Base-by-base conservation (phyloP, 2,113 vertebrate species). In the Pedionomus torquatus region DNA sequence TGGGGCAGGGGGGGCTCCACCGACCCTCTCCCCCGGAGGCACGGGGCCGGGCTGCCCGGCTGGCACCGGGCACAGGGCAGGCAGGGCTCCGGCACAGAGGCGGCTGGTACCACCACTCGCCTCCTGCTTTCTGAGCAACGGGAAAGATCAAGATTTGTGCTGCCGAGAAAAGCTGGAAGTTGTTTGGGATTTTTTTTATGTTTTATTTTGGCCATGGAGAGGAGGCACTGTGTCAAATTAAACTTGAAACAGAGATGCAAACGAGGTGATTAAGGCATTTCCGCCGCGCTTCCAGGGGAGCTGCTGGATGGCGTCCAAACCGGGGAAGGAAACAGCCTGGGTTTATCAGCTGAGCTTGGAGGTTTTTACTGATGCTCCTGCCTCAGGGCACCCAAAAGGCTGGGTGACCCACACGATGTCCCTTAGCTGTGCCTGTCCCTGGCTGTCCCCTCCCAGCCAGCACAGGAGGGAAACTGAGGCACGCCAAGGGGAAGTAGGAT, bases 171-270 rank as follows among this genome's bases (percentile, higher is more conserved):
- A 39, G n/a, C 86, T 75, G n/a, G 31, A 35, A 68, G 60, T 48
- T 64, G 43, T 55, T 69, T 30, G n/a, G 43, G n/a, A 8, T 46
- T 74, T 18, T 13, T 35, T 58, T 5, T 25, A 25, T 30, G 30
- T 64, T 75, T 54, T 78, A 58, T 70, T 80, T 41, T 86, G 48
- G 31, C 46, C 3, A 0, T 19, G 63, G 39, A 89, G 46, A 80
- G 26, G 51, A 51, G 75, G 49, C 43, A 4, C 58, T 79, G 79
- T 41, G 52, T 92, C 70, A 57, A 83, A 89, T 76, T 85, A 92
- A 93, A 85, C 83, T 80, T 92, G 80, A 93, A 97, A 68, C 55
- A 25, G 61, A 76, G 78, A 95, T 82, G 64, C 66, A 87, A 86
- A 88, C 4, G 28, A 89, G 75, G 77, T 93, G 90, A 96, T 88